Evolutionary conservation across 2,113 vertebrate genomes (phyloP), one percentile per base, ranked within the genome.

Genomic region (Holacanthus passer): DNA sequence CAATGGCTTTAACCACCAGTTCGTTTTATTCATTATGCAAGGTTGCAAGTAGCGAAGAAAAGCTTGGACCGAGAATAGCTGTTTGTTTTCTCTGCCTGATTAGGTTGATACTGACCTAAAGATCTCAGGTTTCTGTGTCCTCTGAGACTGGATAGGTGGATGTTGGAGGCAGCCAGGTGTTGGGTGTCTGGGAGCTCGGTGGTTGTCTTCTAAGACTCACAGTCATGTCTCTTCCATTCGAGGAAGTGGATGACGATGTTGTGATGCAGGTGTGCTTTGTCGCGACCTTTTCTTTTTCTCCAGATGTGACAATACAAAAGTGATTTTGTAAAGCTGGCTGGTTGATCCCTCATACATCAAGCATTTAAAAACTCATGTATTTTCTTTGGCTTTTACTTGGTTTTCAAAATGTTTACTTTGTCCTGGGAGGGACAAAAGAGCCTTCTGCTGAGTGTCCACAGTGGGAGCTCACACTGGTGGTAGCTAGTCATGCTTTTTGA

Each of bases 91-190:
- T 65, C 7, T 65, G 17, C 37, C 20, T 39, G 6, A 39, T 52
- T n/a, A 66, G 32, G 22, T 66, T 77, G 45, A 52, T 29, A 62
- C 17, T 35, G 65, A 82, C 47, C 59, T 39, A n/a, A 58, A 20
- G 35, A 19, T 27, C 62, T 73, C 53, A 73, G 37, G 47, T 70
- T 63, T 56, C 65, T 47, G 45, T 60, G 43, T 67, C 62, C 45
- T 37, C 69, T 17, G n/a, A 55, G 17, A 50, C 24, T n/a, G 17
- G 22, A 69, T n/a, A 43, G 35, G 50, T 66, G n/a, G 62, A 41
- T 22, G 41, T 22, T 24, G 71, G 43, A 81, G 27, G 53, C 41
- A 60, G 35, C 20, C 62, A 5, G 31, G 43, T 50, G 43, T 50
- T 31, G 31, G 41, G 29, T 73, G 70, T 73, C 55, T 59, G 27